phyloP scores from a whole-genome alignment of 2,888 invertebrate genomes.

The Clivina fossor region DNA sequence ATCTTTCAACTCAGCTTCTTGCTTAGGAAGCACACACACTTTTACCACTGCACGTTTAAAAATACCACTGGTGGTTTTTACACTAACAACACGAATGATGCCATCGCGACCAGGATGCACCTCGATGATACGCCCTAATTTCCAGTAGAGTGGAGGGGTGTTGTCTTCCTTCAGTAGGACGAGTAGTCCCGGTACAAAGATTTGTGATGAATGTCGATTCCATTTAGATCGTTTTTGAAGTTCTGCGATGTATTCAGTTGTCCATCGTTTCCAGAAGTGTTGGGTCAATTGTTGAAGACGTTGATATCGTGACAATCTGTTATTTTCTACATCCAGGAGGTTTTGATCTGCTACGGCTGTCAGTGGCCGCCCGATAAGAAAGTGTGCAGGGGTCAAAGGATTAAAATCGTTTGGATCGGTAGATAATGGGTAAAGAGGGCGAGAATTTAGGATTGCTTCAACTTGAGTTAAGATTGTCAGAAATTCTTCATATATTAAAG shows the following conservation, averaged over 20 bases:
- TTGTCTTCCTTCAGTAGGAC: too few relatives aligned
- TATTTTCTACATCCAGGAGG: constrained; percentile 28
- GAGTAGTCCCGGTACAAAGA: too few relatives aligned
- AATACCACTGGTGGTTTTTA: too few relatives aligned
- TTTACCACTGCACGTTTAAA: too few relatives aligned
- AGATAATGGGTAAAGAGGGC: constrained; percentile 39
- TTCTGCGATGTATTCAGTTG: constrained; percentile 37
- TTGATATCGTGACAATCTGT: constrained; percentile 37
- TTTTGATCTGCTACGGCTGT: constrained; percentile 41
- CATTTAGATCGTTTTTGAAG: constrained; percentile 38
- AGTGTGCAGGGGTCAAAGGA: constrained; percentile 44
- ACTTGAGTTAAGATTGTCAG: constrained; percentile 37
- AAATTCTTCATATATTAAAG: constrained; percentile 38
- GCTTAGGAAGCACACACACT: too few relatives aligned
- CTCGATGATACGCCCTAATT: too few relatives aligned
- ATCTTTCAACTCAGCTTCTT: too few relatives aligned
- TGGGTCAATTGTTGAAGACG: constrained; percentile 35
- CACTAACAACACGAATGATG: too few relatives aligned
- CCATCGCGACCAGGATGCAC: too few relatives aligned
- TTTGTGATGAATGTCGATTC: too few relatives aligned
- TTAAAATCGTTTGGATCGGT: constrained; percentile 37
- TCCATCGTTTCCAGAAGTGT: constrained; percentile 35
- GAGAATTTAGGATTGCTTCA: constrained; percentile 38
- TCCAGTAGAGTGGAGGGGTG: too few relatives aligned
- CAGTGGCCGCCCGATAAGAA: constrained; percentile 42